A percentile compares a stretch with the other conserved stretches of the same genome.
Evolutionary conservation across 2,797 vertebrate genomes (phyloP).

Genomic region (Clarias laeviceps): DNA sequence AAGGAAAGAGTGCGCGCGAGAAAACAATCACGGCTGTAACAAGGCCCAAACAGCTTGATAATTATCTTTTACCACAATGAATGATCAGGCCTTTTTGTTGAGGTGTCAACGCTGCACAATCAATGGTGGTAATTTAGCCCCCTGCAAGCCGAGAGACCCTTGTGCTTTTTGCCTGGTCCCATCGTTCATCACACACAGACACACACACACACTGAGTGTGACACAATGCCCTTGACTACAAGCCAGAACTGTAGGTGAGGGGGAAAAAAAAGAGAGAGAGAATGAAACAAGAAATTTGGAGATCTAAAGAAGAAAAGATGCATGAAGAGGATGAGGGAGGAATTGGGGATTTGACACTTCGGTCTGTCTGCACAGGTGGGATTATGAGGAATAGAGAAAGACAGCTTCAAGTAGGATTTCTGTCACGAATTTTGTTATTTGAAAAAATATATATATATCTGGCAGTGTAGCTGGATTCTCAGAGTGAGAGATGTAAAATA

Average conservation of each 20-base stretch:
- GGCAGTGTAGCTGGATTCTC: background rate
- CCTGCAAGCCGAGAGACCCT: slow-evolving; percentile 46
- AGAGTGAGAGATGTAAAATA: background rate
- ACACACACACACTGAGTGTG: slow-evolving; percentile 59
- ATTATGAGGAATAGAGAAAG: background rate
- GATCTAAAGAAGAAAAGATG: slow-evolving; percentile 35
- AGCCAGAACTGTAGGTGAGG: slow-evolving; percentile 39
- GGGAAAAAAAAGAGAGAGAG: slow-evolving; percentile 41
- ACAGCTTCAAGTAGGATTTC: background rate
- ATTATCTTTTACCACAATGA: slow-evolving; percentile 80
- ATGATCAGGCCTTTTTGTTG: slow-evolving; percentile 75
- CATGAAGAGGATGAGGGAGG: slow-evolving; percentile 18
- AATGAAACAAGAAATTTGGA: slow-evolving; percentile 11
- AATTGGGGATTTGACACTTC: background rate
- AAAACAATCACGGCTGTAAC: slow-evolving; percentile 72
- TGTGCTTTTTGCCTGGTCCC: slow-evolving; percentile 39
- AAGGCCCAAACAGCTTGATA: slow-evolving; percentile 77
- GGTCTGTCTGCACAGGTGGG: background rate
- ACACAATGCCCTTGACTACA: slow-evolving; percentile 56
- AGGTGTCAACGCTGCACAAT: slow-evolving; percentile 70
- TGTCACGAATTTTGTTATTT: background rate
- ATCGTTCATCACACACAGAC: slow-evolving; percentile 49
- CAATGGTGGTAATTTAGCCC: slow-evolving; percentile 77
- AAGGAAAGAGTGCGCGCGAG: slow-evolving; percentile 19
- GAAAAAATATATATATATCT: background rate